Evolutionary conservation across 2,113 vertebrate genomes (phyloP).

Genomic region (Triplophysa rosa): DNA sequence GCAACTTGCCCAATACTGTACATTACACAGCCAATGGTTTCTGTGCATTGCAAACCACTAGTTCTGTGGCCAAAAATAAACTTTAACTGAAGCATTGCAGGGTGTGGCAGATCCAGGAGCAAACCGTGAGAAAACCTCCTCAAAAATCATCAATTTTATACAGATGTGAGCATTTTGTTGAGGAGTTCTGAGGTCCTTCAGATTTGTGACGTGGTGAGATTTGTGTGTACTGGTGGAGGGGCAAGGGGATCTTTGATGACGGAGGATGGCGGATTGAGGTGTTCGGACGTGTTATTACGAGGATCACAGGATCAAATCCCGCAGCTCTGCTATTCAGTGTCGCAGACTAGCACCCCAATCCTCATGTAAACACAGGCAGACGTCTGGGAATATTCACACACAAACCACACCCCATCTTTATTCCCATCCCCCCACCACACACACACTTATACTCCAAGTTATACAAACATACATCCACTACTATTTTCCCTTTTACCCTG

Average conservation of each 20-base stretch:
- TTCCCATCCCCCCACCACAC: neutral
- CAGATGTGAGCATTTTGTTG: too few species aligned
- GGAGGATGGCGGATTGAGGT: neutral
- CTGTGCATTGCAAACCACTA: too few species aligned
- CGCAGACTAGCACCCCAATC: slow-evolving; percentile 44
- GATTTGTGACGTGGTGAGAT: neutral
- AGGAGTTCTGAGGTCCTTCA: too few species aligned
- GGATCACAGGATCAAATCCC: slow-evolving; percentile 16
- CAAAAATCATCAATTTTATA: too few species aligned
- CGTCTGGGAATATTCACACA: slow-evolving; percentile 44
- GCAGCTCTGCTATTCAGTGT: slow-evolving; percentile 31
- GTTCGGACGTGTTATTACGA: slow-evolving; percentile 24
- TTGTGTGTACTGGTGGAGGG: neutral
- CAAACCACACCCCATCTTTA: slow-evolving; percentile 16
- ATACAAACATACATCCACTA: neutral
- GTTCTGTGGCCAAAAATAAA: too few species aligned
- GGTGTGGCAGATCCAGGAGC: too few species aligned
- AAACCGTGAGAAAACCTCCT: neutral
- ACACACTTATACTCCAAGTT: slow-evolving; percentile 12
- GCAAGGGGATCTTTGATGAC: neutral
- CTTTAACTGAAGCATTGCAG: too few species aligned
- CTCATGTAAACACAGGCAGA: slow-evolving; percentile 45
- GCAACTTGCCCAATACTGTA: too few species aligned
- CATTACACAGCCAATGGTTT: too few species aligned
- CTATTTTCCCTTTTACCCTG: neutral